Evolutionary conservation across 2,888 invertebrate genomes (phyloP).

Genomic region (Lasioglossum vierecki): DNA sequence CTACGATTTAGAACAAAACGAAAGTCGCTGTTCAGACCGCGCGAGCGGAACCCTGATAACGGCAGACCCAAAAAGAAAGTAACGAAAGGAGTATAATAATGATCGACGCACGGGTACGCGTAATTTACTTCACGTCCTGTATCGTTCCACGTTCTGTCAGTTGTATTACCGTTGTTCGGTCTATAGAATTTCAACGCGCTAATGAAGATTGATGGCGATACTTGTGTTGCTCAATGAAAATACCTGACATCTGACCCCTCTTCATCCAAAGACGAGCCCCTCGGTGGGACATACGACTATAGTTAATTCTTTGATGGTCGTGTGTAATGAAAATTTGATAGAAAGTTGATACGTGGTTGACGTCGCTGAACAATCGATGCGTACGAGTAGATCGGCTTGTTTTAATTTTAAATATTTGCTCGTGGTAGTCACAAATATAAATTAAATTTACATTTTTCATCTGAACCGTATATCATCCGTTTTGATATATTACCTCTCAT

Average conservation of each 20-base stretch:
- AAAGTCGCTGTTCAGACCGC: conserved; percentile 41
- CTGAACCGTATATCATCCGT: not conserved
- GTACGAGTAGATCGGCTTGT: not conserved
- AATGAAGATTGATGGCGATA: conserved; percentile 51
- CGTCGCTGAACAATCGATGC: not conserved
- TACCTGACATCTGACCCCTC: conserved; percentile 26
- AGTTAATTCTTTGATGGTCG: not conserved
- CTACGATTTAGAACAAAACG: conserved; percentile 44
- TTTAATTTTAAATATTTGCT: not conserved
- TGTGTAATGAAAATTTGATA: conserved; percentile 24
- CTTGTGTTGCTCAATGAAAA: conserved; percentile 18
- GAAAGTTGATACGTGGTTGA: conserved; percentile 8
- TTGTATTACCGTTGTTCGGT: conserved; percentile 41
- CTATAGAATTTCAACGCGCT: conserved; percentile 41
- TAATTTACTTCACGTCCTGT: conserved; percentile 50
- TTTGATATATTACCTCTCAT: not conserved
- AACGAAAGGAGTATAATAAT: conserved; percentile 37
- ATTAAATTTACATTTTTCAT: not conserved
- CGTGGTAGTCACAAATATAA: not conserved
- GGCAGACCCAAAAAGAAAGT: conserved; percentile 4
- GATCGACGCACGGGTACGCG: conserved; percentile 25
- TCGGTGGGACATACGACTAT: conserved; percentile 3
- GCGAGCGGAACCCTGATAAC: conserved; percentile 11
- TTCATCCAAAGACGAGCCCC: conserved; percentile 20
- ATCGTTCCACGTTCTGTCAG: conserved; percentile 36